Evolutionary conservation across 2,113 vertebrate genomes (phyloP), one percentile per base, ranked within the genome.

Genomic region (Tapirus terrestris): DNA sequence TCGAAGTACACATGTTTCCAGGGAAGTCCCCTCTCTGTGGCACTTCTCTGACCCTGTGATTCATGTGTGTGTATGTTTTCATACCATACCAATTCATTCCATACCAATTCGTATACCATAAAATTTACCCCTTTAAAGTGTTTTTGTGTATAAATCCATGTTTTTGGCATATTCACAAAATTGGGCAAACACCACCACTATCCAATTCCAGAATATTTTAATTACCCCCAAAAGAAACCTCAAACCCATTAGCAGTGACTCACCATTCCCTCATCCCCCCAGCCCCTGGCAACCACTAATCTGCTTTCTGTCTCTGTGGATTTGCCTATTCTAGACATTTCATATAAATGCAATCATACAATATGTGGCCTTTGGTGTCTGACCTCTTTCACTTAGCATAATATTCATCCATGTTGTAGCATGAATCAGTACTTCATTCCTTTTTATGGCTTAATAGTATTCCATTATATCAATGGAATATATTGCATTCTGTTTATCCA

Each of bases 401-500:
- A 80, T 31, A 20, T 73, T 72, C 21, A 23, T 94, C 56, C 43
- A 17, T 29, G 36, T 75, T 58, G 39, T 81, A 45, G 16, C 45
- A 23, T 48, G 33, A 53, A 31, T 94, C 45, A 93, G 39, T 45
- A 56, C n/a, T 85, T 96, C 45, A 29, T 86, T 90, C 70, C 76
- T 81, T 91, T 80, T 56, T 56, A n/a, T 75, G 23, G 29, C 36
- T 91, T 45, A 77, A 48, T 90, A 82, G 43, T 86, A 91, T 67
- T 94, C n/a, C 18, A 17, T 51, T 58, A 27, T 80, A 72, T 82
- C 53, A 65, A 53, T 53, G 51, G 51, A 53, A 21, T 94, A 29
- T 68, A 93, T 18, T 25, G 29, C 60, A 51, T 94, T 97, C 67
- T 65, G 45, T 89, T 94, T 93, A 76, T 68, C 39, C 45, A 67